These are phyloP conservation scores for Murina feae DNA, from an alignment of 2,113 vertebrate genomes.

Conservation along the genomic window DNA sequence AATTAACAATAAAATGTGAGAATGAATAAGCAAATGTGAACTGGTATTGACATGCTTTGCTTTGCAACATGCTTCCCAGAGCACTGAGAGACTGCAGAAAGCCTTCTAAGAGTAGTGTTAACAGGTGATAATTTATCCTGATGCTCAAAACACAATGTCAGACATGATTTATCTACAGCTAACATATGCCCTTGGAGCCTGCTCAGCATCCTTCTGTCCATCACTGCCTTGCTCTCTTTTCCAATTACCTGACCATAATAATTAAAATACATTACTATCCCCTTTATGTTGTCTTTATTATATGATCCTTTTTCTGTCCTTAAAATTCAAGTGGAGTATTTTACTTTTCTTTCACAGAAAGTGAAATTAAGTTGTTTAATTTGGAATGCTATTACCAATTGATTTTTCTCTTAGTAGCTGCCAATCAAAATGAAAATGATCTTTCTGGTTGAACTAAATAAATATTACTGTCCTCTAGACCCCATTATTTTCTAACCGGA, in stretches of 20 bases:
- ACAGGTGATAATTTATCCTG: constrained; percentile 26
- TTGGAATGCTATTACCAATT: not conserved
- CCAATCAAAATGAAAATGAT: constrained; percentile 29
- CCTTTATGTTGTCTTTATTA: not conserved
- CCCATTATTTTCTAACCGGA: not conserved
- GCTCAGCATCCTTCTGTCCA: not conserved
- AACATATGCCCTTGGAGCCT: not conserved
- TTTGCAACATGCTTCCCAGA: not conserved
- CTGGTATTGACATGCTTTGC: not conserved
- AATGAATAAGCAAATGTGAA: not conserved
- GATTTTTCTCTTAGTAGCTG: not conserved
- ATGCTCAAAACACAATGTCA: constrained; percentile 21
- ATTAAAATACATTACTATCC: not conserved
- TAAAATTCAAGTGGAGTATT: not conserved
- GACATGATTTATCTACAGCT: not conserved
- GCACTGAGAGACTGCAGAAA: not conserved
- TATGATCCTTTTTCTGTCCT: not conserved
- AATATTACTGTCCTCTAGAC: not conserved
- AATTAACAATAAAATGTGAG: constrained; percentile 6
- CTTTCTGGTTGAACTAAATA: constrained; percentile 32
- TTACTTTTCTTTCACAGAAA: constrained; percentile 16
- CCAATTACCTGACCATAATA: not conserved
- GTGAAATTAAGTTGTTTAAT: constrained; percentile 40
- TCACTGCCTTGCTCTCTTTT: not conserved
- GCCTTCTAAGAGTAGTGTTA: not conserved